Base-by-base conservation (phyloP, 53 echinoderm and acorn worm genomes). In the Hippasteria phrygiana region DNA sequence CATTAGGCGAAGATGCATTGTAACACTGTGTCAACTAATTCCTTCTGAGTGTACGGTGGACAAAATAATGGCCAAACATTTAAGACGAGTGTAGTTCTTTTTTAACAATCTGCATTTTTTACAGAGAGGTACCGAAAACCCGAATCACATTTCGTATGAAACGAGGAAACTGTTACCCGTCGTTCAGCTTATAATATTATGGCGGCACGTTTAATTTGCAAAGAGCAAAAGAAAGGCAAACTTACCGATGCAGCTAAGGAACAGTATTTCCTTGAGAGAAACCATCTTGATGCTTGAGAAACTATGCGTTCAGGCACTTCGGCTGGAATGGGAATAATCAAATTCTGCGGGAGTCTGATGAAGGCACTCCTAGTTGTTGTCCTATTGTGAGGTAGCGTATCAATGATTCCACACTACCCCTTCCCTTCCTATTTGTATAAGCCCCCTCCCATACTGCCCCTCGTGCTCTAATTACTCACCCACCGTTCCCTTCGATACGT, bases 171-270 rank as follows among this genome's bases (percentile, higher is more conserved):
- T n/a, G n/a, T n/a, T n/a, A n/a, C n/a, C n/a, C n/a, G n/a, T n/a
- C n/a, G 18, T 8, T 59, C 59, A 26, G 20, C n/a, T 2, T 24
- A n/a, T 26, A 24, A 24, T 14, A 59, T 59, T 26, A 24, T 14
- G 26, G 26, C 6, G 0, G 1, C 8, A 20, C 8, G n/a, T 1
- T 17, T 24, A 59, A 22, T 67, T 18, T 33, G 34, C 69, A 14
- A 67, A 36, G 24, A 40, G 43, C n/a, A 29, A 16, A 35, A 55
- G 1, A 42, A 22, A 33, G 32, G 22, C 35, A 34, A 59, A 43
- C 85, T 85, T 85, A 85, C 85, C 85, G 71, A 67, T 46, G 47
- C 85, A 85, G 50, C 59, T 12, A 24, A 85, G 55, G 53, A 85
- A 51, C 18, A 85, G 50, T 0, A 51, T 39, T 20, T 70, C 36